Evolutionary conservation across 2,113 vertebrate species (phyloP).

Genomic region (Taxidea taxus): DNA sequence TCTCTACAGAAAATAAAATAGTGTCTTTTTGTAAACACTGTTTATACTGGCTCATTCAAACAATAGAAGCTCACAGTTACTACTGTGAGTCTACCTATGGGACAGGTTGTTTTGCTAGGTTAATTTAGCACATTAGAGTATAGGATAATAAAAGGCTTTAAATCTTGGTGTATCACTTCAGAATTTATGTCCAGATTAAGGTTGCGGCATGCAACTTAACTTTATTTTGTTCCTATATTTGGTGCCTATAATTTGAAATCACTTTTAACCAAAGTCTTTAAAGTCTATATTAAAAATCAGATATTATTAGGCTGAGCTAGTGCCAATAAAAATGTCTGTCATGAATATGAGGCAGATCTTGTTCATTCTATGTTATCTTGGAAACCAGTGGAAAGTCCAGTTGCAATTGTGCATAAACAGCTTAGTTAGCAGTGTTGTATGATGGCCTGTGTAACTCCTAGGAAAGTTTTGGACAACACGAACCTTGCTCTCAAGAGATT

Average conservation of each 20-base stretch:
- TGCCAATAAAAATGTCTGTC: slow-evolving; percentile 39
- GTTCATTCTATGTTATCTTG: slow-evolving; percentile 5
- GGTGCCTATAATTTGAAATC: background rate
- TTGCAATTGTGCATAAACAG: background rate
- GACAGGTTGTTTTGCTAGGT: background rate
- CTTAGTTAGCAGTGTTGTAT: background rate
- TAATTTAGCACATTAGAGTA: background rate
- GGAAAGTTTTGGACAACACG: background rate
- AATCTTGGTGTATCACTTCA: background rate
- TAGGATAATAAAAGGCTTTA: background rate
- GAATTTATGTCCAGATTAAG: background rate
- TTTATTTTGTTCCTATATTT: background rate
- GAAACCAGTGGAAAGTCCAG: background rate
- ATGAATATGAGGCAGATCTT: slow-evolving; percentile 12
- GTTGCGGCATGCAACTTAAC: background rate
- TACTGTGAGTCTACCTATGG: background rate
- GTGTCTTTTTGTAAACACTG: background rate
- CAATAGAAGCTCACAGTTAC: background rate
- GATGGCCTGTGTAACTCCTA: background rate
- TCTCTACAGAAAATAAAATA: background rate
- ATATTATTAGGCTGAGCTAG: background rate
- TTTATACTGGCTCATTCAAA: background rate
- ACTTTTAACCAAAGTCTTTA: background rate
- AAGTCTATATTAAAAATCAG: background rate
- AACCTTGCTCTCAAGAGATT: slow-evolving; percentile 45